Percentiles rank a stretch among this genome's conserved stretches.
These are phyloP conservation scores for Xiphias gladius DNA, from an alignment of 2,113 vertebrate species.

Conservation along the genomic window DNA sequence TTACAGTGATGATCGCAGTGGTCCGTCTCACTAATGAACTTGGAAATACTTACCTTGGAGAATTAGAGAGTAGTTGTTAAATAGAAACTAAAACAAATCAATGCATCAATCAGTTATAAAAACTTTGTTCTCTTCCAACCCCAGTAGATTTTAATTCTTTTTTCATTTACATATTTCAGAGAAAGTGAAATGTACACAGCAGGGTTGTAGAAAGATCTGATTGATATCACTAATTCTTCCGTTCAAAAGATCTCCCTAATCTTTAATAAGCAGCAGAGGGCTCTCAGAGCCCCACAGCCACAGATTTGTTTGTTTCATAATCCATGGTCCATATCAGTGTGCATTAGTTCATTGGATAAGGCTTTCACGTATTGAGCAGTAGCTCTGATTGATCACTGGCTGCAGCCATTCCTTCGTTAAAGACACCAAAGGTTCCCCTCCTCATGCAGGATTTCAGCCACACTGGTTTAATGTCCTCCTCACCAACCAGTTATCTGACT, in stretches of 20 bases:
- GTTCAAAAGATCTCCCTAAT: conserved; percentile 25
- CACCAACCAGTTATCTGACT: conserved; percentile 23
- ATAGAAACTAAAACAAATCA: conserved; percentile 10
- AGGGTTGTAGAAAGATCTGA: conserved; percentile 16
- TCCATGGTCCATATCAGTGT: conserved; percentile 64
- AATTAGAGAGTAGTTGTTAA: conserved; percentile 30
- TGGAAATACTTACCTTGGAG: conserved; percentile 23
- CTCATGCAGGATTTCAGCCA: conserved; percentile 6
- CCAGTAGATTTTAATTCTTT: conserved; percentile 37
- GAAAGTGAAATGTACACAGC: not conserved
- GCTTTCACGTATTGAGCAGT: conserved; percentile 41
- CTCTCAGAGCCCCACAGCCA: conserved; percentile 38
- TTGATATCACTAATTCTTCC: conserved; percentile 10
- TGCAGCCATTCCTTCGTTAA: conserved; percentile 27
- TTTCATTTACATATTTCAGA: conserved; percentile 53
- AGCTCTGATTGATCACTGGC: conserved; percentile 62
- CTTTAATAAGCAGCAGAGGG: conserved; percentile 16
- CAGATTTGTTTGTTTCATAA: conserved; percentile 77
- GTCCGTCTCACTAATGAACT: conserved; percentile 34
- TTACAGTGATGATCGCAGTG: not conserved
- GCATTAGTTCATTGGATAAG: conserved; percentile 64
- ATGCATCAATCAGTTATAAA: conserved; percentile 27
- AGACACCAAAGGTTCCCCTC: conserved; percentile 17
- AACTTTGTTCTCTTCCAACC: conserved; percentile 12
- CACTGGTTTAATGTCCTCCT: conserved; percentile 42